These are phyloP conservation scores for Phalacrocorax carbo DNA, from an alignment of 2,113 vertebrate species.

Conservation along the genomic window DNA sequence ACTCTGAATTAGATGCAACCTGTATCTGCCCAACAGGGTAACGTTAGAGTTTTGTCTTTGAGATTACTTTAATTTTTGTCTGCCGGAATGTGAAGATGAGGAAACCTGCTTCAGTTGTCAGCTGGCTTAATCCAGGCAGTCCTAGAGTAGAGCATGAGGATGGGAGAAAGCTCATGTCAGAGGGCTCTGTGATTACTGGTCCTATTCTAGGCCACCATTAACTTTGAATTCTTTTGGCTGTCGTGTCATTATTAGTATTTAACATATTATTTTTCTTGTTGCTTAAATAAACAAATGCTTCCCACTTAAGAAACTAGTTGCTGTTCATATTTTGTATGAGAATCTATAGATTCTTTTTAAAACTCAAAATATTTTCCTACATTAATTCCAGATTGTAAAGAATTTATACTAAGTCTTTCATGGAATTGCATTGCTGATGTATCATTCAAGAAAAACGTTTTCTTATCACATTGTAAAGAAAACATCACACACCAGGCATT, in stretches of 20 bases:
- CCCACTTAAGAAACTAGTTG: neutral
- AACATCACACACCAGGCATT: neutral
- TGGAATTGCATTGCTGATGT: neutral
- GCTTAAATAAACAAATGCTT: neutral
- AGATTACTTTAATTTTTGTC: neutral
- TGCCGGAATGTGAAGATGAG: neutral
- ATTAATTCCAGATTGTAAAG: neutral
- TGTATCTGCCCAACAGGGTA: neutral
- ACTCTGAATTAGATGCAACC: neutral
- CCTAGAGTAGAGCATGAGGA: neutral
- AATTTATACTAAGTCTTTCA: neutral
- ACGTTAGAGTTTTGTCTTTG: neutral
- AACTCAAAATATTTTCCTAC: neutral
- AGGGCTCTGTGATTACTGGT: neutral
- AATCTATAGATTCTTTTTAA: neutral
- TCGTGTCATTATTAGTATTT: neutral
- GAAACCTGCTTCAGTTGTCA: neutral
- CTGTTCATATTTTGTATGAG: neutral
- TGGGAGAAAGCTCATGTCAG: too few relatives aligned
- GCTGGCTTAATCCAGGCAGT: neutral
- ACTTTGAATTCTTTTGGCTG: neutral
- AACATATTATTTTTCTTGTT: neutral
- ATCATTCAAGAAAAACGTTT: slow-evolving; percentile 5
- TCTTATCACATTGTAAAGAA: slow-evolving; percentile 35
- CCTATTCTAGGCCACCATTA: neutral